A percentile compares a stretch with the other conserved stretches of the same genome.
Evolutionary conservation across 2,888 invertebrate species (phyloP).

Genomic region (Phalangium opilio): DNA sequence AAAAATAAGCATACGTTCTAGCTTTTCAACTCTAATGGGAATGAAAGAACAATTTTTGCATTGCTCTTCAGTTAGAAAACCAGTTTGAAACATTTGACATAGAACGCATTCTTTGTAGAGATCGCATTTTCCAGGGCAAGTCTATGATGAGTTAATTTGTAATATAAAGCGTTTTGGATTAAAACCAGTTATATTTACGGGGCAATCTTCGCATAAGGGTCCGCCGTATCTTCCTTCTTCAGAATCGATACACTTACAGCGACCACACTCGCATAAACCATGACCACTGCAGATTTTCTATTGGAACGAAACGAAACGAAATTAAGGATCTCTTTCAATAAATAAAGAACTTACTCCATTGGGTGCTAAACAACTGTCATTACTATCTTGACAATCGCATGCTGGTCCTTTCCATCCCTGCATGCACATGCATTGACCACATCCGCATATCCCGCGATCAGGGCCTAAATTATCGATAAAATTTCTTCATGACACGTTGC

Average conservation of each 20-base stretch:
- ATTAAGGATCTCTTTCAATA: no score
- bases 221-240: conserved; percentile 62
- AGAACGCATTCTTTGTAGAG: conserved; percentile 87
- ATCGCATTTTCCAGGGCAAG: conserved; percentile 76
- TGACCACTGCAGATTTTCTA: conserved; percentile 58
- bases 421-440: conserved; percentile 45
- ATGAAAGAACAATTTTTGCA: conserved; percentile 19
- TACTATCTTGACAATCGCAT: conserved; percentile 65
- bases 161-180: not conserved
- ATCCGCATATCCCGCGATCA: conserved; percentile 44
- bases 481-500: no score
- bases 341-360: conserved; percentile 28
- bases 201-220: conserved; percentile 81
- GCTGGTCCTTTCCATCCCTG: conserved; percentile 65
- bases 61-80: conserved; percentile 35
- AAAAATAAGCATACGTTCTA: conserved; percentile 14
- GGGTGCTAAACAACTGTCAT: conserved; percentile 58
- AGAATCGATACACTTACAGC: conserved; percentile 58
- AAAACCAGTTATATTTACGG: conserved; percentile 42
- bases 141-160: conserved; percentile 42
- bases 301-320: no score
- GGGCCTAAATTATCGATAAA: no score
- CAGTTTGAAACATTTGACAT: conserved; percentile 67
- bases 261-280: conserved; percentile 80
- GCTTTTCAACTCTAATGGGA: conserved; percentile 41